A percentile compares a stretch with the other conserved stretches of the same genome.
These are phyloP conservation scores for Pachydiplax longipennis DNA, from an alignment of 2,888 invertebrate species.

Conservation along the genomic window DNA sequence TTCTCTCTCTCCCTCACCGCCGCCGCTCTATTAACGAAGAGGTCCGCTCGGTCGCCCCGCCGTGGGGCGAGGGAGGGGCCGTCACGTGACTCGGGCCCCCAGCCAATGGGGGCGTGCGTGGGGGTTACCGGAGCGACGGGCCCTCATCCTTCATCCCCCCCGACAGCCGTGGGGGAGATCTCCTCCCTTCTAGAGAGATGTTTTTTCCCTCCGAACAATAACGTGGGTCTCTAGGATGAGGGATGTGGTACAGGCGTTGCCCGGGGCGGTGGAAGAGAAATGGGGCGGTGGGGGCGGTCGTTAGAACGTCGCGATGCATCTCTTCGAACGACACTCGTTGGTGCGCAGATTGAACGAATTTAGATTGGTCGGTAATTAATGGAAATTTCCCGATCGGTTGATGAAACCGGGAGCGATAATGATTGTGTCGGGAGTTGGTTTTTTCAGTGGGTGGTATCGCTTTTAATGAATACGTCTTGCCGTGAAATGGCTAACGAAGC, in stretches of 20 bases:
- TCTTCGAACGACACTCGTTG: too few species aligned
- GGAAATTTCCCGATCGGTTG: too few species aligned
- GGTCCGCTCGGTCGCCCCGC: background rate
- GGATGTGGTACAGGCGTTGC: conserved; percentile 22
- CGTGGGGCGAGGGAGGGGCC: background rate
- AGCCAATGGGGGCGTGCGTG: conserved; percentile 18
- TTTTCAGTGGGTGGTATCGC: too few species aligned
- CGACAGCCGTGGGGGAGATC: background rate
- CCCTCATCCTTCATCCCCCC: background rate
- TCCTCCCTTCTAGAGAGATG: background rate
- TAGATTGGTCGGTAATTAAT: too few species aligned
- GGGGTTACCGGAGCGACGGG: conserved; percentile 14
- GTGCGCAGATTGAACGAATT: too few species aligned
- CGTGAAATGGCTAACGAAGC: too few species aligned
- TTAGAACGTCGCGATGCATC: background rate
- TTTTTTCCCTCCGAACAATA: conserved; percentile 30
- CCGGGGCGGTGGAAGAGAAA: background rate
- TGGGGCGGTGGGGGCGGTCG: background rate
- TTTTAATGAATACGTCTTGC: background rate
- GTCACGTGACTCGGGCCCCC: background rate
- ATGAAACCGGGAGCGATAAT: background rate
- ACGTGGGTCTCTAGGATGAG: background rate
- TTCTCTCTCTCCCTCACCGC: background rate
- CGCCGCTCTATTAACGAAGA: background rate
- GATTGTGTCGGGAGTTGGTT: background rate